phyloP scores from a whole-genome alignment of 2,888 invertebrate species.

The Tholera decimalis region DNA sequence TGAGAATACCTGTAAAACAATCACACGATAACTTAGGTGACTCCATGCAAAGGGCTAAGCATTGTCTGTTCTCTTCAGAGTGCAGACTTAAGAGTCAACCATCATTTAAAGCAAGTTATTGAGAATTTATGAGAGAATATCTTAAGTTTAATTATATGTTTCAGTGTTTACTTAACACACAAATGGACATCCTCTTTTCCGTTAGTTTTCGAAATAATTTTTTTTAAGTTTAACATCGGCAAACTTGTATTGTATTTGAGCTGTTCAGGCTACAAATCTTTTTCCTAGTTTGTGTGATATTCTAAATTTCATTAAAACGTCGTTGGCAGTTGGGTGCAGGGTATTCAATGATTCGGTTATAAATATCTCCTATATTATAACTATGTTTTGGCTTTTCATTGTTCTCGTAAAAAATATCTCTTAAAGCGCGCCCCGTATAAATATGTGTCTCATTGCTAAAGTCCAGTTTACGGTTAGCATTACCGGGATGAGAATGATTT shows the following conservation, averaged over 20 bases:
- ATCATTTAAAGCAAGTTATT: too few relatives aligned
- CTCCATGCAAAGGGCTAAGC: too few relatives aligned
- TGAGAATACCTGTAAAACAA: too few relatives aligned
- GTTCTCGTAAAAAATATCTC: not conserved
- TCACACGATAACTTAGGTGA: too few relatives aligned
- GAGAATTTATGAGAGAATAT: too few relatives aligned
- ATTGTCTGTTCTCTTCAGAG: too few relatives aligned
- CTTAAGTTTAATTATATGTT: too few relatives aligned
- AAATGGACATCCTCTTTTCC: too few relatives aligned
- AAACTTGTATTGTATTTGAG: too few relatives aligned
- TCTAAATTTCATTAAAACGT: not conserved
- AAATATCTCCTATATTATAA: not conserved
- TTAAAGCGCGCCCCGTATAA: not conserved
- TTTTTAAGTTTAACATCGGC: not conserved
- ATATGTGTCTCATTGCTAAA: not conserved
- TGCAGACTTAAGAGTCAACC: too few relatives aligned
- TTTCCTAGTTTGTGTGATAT: slow-evolving; percentile 16
- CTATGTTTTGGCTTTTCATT: fast-evolving
- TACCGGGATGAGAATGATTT: not conserved
- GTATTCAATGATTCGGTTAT: not conserved
- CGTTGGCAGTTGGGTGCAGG: not conserved
- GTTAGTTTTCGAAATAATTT: not conserved
- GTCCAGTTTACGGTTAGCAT: not conserved
- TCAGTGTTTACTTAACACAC: too few relatives aligned
- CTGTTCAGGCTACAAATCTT: slow-evolving; percentile 19